phyloP scores from a whole-genome alignment of 2,797 vertebrate species.

The Fringilla coelebs region DNA sequence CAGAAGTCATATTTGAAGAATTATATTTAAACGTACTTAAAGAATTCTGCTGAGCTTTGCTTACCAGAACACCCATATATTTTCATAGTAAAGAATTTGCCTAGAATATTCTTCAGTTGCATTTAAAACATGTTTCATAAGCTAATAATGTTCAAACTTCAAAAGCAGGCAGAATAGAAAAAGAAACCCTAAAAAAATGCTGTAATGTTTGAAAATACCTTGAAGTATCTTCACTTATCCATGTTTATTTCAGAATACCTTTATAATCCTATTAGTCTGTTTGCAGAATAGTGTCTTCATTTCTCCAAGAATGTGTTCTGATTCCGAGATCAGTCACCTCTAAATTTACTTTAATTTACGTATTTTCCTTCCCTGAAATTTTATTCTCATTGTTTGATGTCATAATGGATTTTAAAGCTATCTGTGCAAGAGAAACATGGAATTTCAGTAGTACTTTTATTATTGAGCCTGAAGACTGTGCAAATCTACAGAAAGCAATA shows the following conservation, averaged over 20 bases:
- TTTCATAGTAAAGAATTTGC: background rate
- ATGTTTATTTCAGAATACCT: background rate
- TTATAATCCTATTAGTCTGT: background rate
- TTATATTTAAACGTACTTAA: background rate
- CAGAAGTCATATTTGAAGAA: background rate
- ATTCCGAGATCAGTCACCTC: background rate
- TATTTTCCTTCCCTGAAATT: background rate
- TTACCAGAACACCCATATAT: background rate
- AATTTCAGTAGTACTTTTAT: background rate
- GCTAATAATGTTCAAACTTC: background rate
- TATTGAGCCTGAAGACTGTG: background rate
- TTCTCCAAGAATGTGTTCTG: background rate
- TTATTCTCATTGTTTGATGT: fast-evolving
- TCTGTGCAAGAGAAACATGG: background rate
- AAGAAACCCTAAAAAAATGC: background rate
- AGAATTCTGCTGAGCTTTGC: background rate
- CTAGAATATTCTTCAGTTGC: background rate
- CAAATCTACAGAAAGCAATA: background rate
- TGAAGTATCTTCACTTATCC: background rate
- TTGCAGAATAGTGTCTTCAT: background rate
- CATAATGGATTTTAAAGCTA: background rate
- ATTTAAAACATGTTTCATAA: background rate
- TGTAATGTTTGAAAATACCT: background rate
- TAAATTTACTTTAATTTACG: background rate
- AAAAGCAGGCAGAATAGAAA: background rate